A percentile compares a stretch with the other conserved stretches of the same genome.
phyloP scores from a whole-genome alignment of 2,113 vertebrate genomes.

The Notiomystis cincta region DNA sequence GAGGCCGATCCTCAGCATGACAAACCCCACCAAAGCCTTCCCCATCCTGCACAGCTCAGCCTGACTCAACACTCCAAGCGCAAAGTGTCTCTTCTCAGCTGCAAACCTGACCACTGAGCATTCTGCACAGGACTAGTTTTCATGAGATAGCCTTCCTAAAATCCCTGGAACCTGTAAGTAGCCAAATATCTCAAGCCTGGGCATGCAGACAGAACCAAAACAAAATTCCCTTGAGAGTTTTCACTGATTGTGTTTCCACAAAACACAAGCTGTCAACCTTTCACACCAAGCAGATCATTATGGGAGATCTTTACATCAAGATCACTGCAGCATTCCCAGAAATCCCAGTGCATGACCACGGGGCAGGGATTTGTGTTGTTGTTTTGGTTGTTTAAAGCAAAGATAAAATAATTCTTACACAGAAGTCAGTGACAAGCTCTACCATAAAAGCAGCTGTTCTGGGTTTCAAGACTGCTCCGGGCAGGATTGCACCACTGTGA shows the following conservation, averaged over 20 bases:
- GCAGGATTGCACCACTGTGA: accelerated
- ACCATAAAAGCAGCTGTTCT: neutral
- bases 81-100: neutral
- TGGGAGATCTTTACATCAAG: neutral
- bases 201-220: neutral
- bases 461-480: neutral
- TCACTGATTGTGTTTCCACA: neutral
- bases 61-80: accelerated
- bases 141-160: neutral
- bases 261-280: neutral
- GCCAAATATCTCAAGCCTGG: neutral
- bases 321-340: neutral
- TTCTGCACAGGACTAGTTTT: neutral
- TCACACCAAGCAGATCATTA: neutral
- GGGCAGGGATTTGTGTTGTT: neutral
- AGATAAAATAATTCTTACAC: neutral
- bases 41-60: neutral
- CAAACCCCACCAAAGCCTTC: neutral
- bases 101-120: neutral
- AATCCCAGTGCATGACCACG: neutral
- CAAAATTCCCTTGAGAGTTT: neutral
- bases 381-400: neutral
- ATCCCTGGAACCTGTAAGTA: neutral
- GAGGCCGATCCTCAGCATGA: neutral
- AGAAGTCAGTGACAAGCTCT: neutral